Base-by-base conservation (phyloP, 2,888 invertebrate species). In the Volucella inanis region DNA sequence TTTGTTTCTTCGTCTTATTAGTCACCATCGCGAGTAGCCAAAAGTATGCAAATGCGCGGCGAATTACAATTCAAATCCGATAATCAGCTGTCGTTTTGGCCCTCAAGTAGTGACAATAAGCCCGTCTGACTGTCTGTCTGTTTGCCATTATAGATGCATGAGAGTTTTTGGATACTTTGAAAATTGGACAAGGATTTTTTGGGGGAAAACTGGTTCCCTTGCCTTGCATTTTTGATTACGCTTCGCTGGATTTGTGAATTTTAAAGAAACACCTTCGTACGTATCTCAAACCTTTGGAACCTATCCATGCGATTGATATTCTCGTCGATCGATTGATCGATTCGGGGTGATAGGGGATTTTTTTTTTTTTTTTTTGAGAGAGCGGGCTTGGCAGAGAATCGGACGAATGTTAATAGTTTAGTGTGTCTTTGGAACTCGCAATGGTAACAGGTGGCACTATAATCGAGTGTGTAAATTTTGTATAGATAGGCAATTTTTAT, bases 341-440 rank as follows among this genome's bases (percentile, higher is more conserved):
- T 22, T 55, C 15, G 47, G 18, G 38, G 8, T 9, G 18, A 45
- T 64, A 38, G 47, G 47, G 59, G 59, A 54, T 47, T 61, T 59
- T n/a, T 41, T 47, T 72, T 31, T 31, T 31, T 45, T 45, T 61
- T 61, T 22, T 10, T 10, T 39, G 22, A 18, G 41, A 41, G 64
- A 9, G 38, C n/a, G 9, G n/a, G 10, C 39, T 12, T 39, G 41
- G 11, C 38, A 41, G 15, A 15, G 1, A 3, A 49, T 11, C 64
- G 15, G 22, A 39, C 15, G 31, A 31, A 31, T 49, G 10, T 22
- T 43, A 15, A 11, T 22, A 14, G 45, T 62, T 83, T n/a, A 83
- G 83, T 83, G 22, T 74, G 55, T 12, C 43, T 78, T 74, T 38
- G 45, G 68, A 70, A 41, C 52, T 79, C 47, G 79, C 41, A 52